Conservation (phyloP, 2,797 vertebrate species). For the Neomorphus geoffroyi region DNA sequence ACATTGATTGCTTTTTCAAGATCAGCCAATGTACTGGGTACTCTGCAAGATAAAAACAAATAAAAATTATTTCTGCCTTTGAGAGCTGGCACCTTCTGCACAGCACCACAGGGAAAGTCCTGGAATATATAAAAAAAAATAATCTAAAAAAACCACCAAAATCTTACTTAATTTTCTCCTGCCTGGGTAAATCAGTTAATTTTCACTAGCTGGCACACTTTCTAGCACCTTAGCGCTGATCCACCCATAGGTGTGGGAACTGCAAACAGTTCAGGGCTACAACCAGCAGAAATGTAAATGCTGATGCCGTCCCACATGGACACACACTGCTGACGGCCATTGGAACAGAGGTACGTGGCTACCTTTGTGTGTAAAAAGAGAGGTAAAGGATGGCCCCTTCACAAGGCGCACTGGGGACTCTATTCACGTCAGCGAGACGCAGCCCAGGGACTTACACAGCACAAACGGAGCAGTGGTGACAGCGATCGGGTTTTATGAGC, state of each 20-base stretch:
- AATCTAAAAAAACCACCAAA: background rate
- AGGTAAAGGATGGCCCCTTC: background rate
- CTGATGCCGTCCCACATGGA: background rate
- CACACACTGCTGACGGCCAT: rapidly evolving
- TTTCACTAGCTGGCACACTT: background rate
- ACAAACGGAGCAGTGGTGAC: constrained; percentile 97
- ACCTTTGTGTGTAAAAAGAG: background rate
- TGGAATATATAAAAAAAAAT: background rate
- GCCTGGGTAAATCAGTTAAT: too few relatives aligned
- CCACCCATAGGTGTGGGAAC: background rate
- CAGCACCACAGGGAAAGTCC: background rate
- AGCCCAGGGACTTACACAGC: constrained; percentile 88
- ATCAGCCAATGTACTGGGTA: background rate
- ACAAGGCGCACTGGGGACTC: background rate
- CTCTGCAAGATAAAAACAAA: background rate
- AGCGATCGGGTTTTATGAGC: constrained; percentile 97
- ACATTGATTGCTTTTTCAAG: background rate
- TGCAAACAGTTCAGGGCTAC: background rate
- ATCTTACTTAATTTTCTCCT: background rate
- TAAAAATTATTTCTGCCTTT: background rate
- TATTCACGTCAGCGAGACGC: background rate
- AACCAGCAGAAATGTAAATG: rapidly evolving
- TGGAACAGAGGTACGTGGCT: background rate
- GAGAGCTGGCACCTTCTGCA: background rate
- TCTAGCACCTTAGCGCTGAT: background rate